These are phyloP conservation scores for Muscidifurax raptorellus DNA, from an alignment of 1,140 invertebrate genomes.

Conservation along the genomic window DNA sequence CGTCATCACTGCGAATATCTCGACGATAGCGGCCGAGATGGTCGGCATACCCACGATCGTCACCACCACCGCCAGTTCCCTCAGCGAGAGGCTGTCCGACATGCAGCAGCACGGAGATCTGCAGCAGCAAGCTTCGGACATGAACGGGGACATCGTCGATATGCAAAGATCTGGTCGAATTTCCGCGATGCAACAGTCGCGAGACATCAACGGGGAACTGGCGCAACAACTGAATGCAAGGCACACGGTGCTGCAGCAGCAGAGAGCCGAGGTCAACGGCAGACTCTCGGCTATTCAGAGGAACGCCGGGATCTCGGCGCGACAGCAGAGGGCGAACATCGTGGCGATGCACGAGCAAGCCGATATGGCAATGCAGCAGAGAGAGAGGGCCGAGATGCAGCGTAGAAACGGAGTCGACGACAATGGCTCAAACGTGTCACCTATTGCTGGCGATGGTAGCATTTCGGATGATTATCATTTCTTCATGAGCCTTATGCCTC, in stretches of 20 bases:
- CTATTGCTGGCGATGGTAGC: constrained; percentile 29
- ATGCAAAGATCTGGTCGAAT: background rate
- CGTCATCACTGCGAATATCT: background rate
- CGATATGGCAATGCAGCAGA: constrained; percentile 30
- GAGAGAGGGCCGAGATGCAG: background rate
- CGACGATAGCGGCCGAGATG: constrained; percentile 31
- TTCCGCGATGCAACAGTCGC: constrained; percentile 4
- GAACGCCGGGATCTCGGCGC: constrained; percentile 6
- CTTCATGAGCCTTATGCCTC: constrained; percentile 51
- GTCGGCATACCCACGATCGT: constrained; percentile 21
- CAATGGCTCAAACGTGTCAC: constrained; percentile 17
- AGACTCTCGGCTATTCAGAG: constrained; percentile 30
- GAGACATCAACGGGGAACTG: constrained; percentile 12
- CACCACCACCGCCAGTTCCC: constrained; percentile 32
- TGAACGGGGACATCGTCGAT: background rate
- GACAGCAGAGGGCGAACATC: constrained; percentile 22
- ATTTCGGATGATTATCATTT: constrained; percentile 51
- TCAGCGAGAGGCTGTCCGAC: background rate
- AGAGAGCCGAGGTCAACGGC: constrained; percentile 30
- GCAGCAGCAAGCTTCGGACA: background rate
- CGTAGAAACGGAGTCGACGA: background rate
- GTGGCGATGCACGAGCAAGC: constrained; percentile 28
- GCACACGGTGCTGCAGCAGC: constrained; percentile 26
- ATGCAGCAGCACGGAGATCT: constrained; percentile 28
- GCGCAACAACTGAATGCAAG: constrained; percentile 34